A percentile compares a stretch with the other conserved stretches of the same genome.
Evolutionary conservation across 2,888 invertebrate species (phyloP).

Genomic region (Chalcosyrphus nemorum): DNA sequence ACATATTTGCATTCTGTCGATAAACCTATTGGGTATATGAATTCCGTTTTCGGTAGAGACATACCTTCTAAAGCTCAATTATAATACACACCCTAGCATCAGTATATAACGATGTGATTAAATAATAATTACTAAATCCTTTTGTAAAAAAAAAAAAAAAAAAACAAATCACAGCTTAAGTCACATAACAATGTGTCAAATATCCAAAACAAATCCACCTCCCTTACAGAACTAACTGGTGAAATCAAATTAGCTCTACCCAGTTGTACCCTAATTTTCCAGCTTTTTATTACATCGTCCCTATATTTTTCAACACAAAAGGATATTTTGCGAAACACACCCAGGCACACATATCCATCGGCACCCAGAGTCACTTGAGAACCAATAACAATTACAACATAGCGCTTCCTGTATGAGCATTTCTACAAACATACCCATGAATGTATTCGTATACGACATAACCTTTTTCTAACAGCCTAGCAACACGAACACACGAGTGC

Average conservation of each 20-base stretch:
- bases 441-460: background rate
- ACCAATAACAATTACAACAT: conserved; percentile 29
- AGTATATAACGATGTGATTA: conserved; percentile 6
- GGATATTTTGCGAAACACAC: background rate
- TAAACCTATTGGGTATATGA: too few species aligned
- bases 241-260: conserved; percentile 29
- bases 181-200: conserved; percentile 14
- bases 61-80: background rate
- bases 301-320: conserved; percentile 23
- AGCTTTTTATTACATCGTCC: conserved; percentile 28
- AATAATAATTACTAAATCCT: conserved; percentile 13
- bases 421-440: background rate
- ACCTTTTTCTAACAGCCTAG: conserved; percentile 26
- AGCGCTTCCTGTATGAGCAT: conserved; percentile 10
- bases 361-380: conserved; percentile 26
- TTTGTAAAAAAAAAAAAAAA: background rate
- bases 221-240: background rate
- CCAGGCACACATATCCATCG: conserved; percentile 11
- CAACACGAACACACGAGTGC: conserved; percentile 15
- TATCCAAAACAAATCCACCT: conserved; percentile 1
- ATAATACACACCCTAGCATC: background rate
- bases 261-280: conserved; percentile 34
- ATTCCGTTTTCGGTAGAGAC: too few species aligned
- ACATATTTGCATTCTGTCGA: too few species aligned
- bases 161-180: background rate